phyloP scores from a whole-genome alignment of 1,140 invertebrate genomes.

The Episyrphus balteatus region DNA sequence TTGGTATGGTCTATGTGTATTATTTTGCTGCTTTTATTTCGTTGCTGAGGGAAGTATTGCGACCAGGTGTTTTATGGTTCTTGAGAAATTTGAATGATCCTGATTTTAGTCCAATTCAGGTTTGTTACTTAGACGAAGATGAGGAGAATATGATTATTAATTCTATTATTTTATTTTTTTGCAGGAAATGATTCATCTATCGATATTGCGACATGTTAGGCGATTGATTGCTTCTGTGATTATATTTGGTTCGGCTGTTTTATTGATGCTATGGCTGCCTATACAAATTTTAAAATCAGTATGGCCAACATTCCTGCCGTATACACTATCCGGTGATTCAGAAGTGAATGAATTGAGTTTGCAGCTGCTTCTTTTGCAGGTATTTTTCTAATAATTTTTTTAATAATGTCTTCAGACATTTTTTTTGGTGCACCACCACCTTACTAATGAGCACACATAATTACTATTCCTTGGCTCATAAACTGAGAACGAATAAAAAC shows the following conservation, averaged over 20 bases:
- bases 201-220: slow-evolving; percentile 81
- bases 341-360: slow-evolving; percentile 88
- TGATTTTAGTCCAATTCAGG: slow-evolving; percentile 97
- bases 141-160: not conserved
- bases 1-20: slow-evolving; percentile 99
- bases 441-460: no score
- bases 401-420: no score
- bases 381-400: slow-evolving; percentile 17
- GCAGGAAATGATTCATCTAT: slow-evolving; percentile 95
- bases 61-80: slow-evolving; percentile 96
- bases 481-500: no score
- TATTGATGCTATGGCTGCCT: slow-evolving; percentile 94
- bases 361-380: slow-evolving; percentile 86
- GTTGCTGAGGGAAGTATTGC: slow-evolving; percentile 80
- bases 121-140: slow-evolving; percentile 24
- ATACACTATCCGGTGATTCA: slow-evolving; percentile 70
- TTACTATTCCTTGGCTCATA: no score
- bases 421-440: no score
- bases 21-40: slow-evolving; percentile 98
- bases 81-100: slow-evolving; percentile 95
- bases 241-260: slow-evolving; percentile 90
- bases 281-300: slow-evolving; percentile 74
- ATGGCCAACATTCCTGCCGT: slow-evolving; percentile 84
- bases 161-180: slow-evolving; percentile 8
- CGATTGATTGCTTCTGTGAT: slow-evolving; percentile 85